A percentile compares a stretch with the other conserved stretches of the same genome.
phyloP scores from a whole-genome alignment of 2,797 vertebrate genomes.

The Galaxias olidus region DNA sequence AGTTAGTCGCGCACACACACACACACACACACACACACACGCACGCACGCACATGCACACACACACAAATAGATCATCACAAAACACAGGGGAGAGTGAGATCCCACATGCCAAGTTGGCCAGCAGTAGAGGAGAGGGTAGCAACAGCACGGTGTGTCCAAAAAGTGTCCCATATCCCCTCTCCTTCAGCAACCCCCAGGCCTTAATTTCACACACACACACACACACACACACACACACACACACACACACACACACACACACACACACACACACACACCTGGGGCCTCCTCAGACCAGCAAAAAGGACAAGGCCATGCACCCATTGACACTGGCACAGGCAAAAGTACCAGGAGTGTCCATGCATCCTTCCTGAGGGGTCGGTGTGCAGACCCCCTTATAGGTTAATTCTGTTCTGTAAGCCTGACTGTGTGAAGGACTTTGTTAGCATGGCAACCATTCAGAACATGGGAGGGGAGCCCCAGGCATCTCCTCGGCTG shows the following conservation, averaged over 20 bases:
- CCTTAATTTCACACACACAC: too few relatives aligned
- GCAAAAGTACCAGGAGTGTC: too few relatives aligned
- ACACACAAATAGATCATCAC: slow-evolving; percentile 16
- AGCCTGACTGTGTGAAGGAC: too few relatives aligned
- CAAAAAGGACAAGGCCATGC: slow-evolving; percentile 58
- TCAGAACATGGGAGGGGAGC: too few relatives aligned
- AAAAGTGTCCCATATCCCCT: too few relatives aligned
- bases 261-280: not conserved
- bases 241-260: not conserved
- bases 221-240: not conserved
- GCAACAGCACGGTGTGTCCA: not conserved
- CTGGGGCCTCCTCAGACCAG: slow-evolving; percentile 56
- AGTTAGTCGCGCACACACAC: slow-evolving; percentile 54
- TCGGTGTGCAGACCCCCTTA: too few relatives aligned
- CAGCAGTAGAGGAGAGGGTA: not conserved
- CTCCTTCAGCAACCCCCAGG: too few relatives aligned
- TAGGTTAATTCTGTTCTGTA: too few relatives aligned
- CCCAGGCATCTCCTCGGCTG: too few relatives aligned
- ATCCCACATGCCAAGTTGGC: too few relatives aligned
- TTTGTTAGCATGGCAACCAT: too few relatives aligned
- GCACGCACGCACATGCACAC: not conserved
- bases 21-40: slow-evolving; percentile 34
- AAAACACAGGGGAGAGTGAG: not conserved
- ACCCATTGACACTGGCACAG: slow-evolving; percentile 75
- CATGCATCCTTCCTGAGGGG: too few relatives aligned